Conservation (phyloP, 2,888 invertebrate species). For the Orthosia incerta region DNA sequence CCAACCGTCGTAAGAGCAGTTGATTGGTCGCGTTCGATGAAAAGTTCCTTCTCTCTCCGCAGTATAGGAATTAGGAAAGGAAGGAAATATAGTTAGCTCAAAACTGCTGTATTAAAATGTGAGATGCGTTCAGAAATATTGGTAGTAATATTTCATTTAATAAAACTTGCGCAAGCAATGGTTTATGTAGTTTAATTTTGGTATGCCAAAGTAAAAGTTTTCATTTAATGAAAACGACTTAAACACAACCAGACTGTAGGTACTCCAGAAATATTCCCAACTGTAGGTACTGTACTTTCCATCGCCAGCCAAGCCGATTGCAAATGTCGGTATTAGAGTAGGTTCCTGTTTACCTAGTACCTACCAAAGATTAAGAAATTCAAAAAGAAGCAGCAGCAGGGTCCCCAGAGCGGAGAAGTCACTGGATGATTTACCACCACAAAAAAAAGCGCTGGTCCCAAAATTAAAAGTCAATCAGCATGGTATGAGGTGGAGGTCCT, state of each 20-base stretch:
- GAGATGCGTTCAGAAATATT: no score
- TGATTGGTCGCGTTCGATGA: no score
- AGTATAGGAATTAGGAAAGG: no score
- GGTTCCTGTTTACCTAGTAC: constrained; percentile 7
- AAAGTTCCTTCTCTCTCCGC: no score
- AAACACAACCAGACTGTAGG: background rate
- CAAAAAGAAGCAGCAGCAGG: background rate
- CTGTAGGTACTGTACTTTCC: constrained; percentile 15
- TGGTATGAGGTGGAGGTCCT: background rate
- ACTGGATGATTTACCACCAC: no score
- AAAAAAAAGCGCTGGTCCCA: background rate
- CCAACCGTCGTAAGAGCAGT: no score
- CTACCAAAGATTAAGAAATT: constrained; percentile 4
- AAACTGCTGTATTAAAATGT: no score
- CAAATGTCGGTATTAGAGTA: background rate
- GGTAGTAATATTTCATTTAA: no score
- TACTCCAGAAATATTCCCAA: constrained; percentile 2
- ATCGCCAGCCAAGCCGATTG: constrained; percentile 20
- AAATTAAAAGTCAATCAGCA: background rate
- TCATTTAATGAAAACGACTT: background rate
- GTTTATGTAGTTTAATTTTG: no score
- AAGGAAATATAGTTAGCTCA: no score
- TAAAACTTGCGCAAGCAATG: no score
- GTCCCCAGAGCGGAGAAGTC: background rate
- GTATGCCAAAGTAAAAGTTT: no score